phyloP scores from a whole-genome alignment of 2,113 vertebrate genomes.

The Gambusia affinis region DNA sequence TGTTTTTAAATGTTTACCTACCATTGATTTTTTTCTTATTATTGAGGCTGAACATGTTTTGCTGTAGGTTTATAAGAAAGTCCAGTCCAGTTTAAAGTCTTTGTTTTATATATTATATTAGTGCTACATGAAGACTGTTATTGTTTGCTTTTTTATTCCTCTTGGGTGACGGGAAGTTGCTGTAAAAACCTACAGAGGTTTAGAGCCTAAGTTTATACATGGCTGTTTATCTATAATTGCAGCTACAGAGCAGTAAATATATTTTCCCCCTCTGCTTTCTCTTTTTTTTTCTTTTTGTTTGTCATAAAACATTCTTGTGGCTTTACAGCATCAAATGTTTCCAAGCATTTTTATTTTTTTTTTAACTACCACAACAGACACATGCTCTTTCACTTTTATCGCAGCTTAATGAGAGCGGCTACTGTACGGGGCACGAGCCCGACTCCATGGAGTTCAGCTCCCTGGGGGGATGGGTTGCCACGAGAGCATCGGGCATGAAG shows the following conservation, averaged over 20 bases:
- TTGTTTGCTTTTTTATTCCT: slow-evolving; percentile 19
- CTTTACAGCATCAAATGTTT: slow-evolving; percentile 37
- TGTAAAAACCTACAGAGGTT: slow-evolving; percentile 45
- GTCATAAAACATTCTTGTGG: slow-evolving; percentile 61
- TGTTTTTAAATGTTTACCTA: neutral
- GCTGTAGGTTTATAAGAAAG: neutral
- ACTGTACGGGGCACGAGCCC: slow-evolving; percentile 97
- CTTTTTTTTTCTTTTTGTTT: slow-evolving; percentile 31
- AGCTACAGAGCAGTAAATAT: slow-evolving; percentile 42
- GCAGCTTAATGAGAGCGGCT: slow-evolving; percentile 94
- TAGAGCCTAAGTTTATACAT: slow-evolving; percentile 47
- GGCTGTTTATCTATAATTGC: slow-evolving; percentile 37
- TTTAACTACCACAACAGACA: slow-evolving; percentile 21
- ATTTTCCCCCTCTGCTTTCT: slow-evolving; percentile 15
- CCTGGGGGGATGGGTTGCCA: slow-evolving; percentile 97
- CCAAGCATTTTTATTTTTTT: slow-evolving; percentile 25
- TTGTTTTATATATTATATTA: neutral
- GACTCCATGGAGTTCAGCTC: slow-evolving; percentile 99
- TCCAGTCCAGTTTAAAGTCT: neutral
- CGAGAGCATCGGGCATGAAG: slow-evolving; percentile 98
- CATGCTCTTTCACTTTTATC: slow-evolving; percentile 47
- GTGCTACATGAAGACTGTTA: neutral
- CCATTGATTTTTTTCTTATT: neutral
- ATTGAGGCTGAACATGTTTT: neutral
- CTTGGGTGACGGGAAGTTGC: slow-evolving; percentile 47